These are phyloP conservation scores for Drosophila novamexicana DNA, from an alignment of 1,140 invertebrate species.

Conservation along the genomic window DNA sequence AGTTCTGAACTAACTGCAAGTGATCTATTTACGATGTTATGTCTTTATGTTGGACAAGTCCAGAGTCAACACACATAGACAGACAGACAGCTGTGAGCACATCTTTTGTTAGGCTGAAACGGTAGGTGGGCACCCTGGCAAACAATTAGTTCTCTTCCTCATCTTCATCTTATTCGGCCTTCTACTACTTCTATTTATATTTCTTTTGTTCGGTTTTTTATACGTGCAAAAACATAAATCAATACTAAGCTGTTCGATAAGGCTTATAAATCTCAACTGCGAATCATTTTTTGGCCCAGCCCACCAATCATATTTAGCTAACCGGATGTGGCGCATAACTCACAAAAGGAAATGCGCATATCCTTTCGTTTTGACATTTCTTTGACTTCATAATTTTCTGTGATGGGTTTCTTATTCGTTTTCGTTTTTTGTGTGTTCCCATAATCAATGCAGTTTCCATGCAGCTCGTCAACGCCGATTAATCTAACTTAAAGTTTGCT, in stretches of 20 bases:
- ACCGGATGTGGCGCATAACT: constrained; percentile 77
- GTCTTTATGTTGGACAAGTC: constrained; percentile 71
- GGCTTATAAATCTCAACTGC: constrained; percentile 56
- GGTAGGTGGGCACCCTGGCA: constrained; percentile 63
- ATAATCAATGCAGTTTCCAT: constrained; percentile 56
- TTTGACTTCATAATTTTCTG: constrained; percentile 56
- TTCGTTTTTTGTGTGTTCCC: constrained; percentile 20
- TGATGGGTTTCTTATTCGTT: constrained; percentile 1
- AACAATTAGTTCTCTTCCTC: constrained; percentile 40
- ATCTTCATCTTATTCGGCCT: neutral
- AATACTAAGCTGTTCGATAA: constrained; percentile 48
- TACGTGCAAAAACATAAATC: constrained; percentile 58
- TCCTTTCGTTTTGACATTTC: constrained; percentile 80
- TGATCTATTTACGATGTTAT: constrained; percentile 81
- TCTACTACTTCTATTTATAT: neutral
- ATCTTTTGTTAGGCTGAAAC: constrained; percentile 63
- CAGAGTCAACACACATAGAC: constrained; percentile 40
- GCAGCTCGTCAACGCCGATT: constrained; percentile 55
- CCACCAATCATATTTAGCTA: constrained; percentile 76
- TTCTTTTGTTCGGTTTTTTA: constrained; percentile 4
- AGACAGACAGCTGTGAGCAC: constrained; percentile 57
- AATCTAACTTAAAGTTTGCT: constrained; percentile 83
- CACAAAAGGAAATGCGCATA: constrained; percentile 81
- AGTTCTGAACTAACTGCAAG: constrained; percentile 56
- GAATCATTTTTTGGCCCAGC: constrained; percentile 32